These are phyloP conservation scores for Dendrocopos noguchii DNA, from an alignment of 2,113 vertebrate genomes.

Conservation along the genomic window DNA sequence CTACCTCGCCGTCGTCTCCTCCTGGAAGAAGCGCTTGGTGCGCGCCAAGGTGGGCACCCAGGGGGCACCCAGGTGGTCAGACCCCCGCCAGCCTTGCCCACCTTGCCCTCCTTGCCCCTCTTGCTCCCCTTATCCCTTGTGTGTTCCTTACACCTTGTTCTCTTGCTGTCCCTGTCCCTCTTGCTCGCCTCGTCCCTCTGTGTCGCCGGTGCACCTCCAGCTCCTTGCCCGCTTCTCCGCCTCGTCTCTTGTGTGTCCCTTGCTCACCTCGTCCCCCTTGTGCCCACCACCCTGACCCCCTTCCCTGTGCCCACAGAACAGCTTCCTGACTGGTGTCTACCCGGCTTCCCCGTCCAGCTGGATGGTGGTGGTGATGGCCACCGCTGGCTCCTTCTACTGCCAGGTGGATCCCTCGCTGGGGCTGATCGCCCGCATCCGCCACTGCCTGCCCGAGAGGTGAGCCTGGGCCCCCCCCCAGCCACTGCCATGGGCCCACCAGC, in stretches of 20 bases:
- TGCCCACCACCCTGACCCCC: background rate
- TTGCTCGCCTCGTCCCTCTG: too few species aligned
- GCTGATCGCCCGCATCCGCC: slow-evolving; percentile 82
- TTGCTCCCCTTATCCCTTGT: too few species aligned
- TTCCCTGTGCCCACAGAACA: slow-evolving; percentile 82
- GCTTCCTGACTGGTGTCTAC: slow-evolving; percentile 90
- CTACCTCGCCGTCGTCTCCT: slow-evolving; percentile 85
- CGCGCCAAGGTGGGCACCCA: slow-evolving; percentile 84
- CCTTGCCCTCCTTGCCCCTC: too few species aligned
- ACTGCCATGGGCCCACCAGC: background rate
- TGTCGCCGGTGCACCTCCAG: too few species aligned
- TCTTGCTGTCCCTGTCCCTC: too few species aligned
- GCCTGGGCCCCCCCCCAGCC: background rate
- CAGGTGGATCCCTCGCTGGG: slow-evolving; percentile 87
- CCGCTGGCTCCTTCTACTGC: slow-evolving; percentile 87
- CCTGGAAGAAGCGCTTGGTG: slow-evolving; percentile 90
- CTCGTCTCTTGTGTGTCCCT: too few species aligned
- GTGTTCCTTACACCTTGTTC: too few species aligned
- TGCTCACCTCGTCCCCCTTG: background rate
- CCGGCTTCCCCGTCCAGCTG: slow-evolving; percentile 94
- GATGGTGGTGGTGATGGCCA: slow-evolving; percentile 87
- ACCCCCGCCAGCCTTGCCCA: fast-evolving
- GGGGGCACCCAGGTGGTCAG: background rate
- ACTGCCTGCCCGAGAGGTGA: slow-evolving; percentile 83
- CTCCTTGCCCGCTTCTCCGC: too few species aligned